Evolutionary conservation across 2,888 invertebrate genomes (phyloP), one percentile per base, ranked within the genome.

Genomic region (Watsonalla cultraria): DNA sequence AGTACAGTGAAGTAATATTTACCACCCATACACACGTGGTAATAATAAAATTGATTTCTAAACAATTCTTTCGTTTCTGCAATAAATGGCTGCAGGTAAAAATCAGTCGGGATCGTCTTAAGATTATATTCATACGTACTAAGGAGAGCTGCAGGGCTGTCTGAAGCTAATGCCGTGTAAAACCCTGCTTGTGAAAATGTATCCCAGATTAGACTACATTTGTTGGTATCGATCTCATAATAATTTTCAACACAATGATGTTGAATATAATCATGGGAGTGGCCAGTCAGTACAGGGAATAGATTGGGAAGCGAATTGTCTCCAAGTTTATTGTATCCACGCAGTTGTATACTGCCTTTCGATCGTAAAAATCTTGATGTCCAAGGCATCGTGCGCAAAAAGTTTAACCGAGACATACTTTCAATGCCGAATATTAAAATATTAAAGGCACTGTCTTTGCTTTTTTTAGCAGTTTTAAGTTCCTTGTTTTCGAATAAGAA

Each of bases 261-360:
- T 46, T 82, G 81, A 13, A 95, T 70, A 66, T 95, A 93, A 1
- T 85, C 82, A 48, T 92, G 92, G 9, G 91, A 92, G 42, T 93
- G 69, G 0, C 97, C 97, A 9, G 93, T 92, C n/a, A 97, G 81
- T 47, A 96, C 88, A 0, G 98, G 95, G 45, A 97, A 92, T 47
- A 98, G 76, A 80, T 98, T 98, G 0, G 97, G 96, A 73, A 95
- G 97, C 0, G 97, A 97, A 76, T 98, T 98, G 80, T 98, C 97
- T 0, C 94, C 98, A 4, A 98, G 94, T 90, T 98, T 98, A 74
- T 95, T 97, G 79, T 96, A 97, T 0, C 98, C 98, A 57, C 94
- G 76, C 74, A 98, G 89, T 70, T 96, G 96, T n/a, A 96, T 87
- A 11, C 93, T 94, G 0, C 91, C 90, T 39, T 94, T 80, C 5